phyloP scores from a whole-genome alignment of 92 coral and sea anemone species.

The Parazoanthus swiftii region DNA sequence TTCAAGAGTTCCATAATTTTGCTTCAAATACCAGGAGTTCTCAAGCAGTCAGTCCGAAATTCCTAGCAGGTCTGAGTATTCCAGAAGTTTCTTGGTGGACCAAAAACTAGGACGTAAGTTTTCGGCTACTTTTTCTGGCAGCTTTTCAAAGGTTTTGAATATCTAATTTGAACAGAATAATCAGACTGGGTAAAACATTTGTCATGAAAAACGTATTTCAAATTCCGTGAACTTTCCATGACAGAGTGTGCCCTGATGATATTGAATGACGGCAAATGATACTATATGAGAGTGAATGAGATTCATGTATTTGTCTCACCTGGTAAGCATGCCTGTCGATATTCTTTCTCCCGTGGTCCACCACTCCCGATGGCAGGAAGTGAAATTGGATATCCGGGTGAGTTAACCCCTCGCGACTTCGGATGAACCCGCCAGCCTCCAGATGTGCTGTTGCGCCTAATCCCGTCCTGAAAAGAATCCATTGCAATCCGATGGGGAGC shows the following conservation, averaged over 20 bases:
- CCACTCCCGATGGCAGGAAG: constrained; percentile 72
- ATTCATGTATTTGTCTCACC: constrained; percentile 37
- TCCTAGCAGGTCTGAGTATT: too few species aligned
- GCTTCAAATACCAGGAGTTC: too few species aligned
- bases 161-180: too few species aligned
- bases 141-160: too few species aligned
- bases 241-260: not conserved
- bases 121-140: too few species aligned
- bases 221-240: too few species aligned
- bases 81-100: too few species aligned
- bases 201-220: too few species aligned
- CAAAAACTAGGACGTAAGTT: too few species aligned
- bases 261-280: not conserved
- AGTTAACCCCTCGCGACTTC: constrained; percentile 68
- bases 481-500: constrained; percentile 74
- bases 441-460: constrained; percentile 75
- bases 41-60: too few species aligned
- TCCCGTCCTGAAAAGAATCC: constrained; percentile 72
- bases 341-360: constrained; percentile 71
- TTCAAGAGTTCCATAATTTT: too few species aligned
- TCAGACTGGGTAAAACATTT: too few species aligned
- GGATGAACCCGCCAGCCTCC: constrained; percentile 85
- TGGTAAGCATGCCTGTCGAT: constrained; percentile 76
- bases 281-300: not conserved
- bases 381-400: constrained; percentile 88